These are phyloP conservation scores for Ypsolopha scabrella DNA, from an alignment of 2,888 invertebrate species.

Conservation along the genomic window DNA sequence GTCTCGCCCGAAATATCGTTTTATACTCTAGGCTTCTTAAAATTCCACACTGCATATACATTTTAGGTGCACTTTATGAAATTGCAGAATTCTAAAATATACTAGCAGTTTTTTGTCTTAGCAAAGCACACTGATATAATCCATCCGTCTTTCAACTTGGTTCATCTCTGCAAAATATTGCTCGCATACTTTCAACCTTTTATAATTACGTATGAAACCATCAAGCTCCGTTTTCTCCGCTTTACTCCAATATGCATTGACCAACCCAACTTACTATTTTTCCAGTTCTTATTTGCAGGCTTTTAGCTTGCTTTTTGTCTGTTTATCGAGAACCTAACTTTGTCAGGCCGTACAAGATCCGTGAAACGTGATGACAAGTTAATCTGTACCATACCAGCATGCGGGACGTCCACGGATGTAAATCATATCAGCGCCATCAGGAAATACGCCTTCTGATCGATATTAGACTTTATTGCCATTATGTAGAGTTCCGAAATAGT, in stretches of 20 bases:
- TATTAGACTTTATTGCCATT: no score
- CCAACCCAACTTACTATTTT: not conserved
- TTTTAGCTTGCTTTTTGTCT: not conserved
- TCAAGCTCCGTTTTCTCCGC: not conserved
- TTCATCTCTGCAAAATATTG: no score
- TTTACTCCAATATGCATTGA: not conserved
- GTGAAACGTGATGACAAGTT: constrained; percentile 6
- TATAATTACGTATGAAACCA: not conserved
- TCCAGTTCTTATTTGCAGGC: not conserved
- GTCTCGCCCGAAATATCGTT: no score
- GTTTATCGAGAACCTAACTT: not conserved
- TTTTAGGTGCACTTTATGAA: no score
- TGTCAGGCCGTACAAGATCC: not conserved
- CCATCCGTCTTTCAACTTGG: no score
- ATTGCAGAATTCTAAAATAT: no score
- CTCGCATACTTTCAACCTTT: not conserved
- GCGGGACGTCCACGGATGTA: not conserved
- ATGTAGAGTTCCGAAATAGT: no score
- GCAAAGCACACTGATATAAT: no score
- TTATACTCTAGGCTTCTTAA: no score
- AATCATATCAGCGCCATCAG: constrained; percentile 1
- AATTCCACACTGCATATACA: no score
- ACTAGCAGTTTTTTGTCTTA: no score
- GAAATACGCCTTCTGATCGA: no score
- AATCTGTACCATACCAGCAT: constrained; percentile 5